Evolutionary conservation across 2,888 invertebrate genomes (phyloP).

Genomic region (Drosophila neonasuta): DNA sequence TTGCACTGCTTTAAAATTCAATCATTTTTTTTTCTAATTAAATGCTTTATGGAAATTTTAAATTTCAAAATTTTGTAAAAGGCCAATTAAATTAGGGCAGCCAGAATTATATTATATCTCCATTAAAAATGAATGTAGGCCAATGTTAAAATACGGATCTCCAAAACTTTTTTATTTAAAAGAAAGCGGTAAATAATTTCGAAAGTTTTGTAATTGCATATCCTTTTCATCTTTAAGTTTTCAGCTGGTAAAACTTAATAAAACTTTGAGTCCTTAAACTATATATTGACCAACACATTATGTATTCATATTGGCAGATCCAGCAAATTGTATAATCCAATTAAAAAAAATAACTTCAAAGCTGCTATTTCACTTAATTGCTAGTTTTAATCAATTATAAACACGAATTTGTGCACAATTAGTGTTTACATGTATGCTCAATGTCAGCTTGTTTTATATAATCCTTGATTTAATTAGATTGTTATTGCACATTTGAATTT

Average conservation of each 20-base stretch:
- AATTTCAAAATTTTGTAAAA: too few species aligned
- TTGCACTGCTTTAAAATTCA: too few species aligned
- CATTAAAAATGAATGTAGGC: too few species aligned
- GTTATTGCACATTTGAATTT: background rate
- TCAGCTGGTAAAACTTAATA: background rate
- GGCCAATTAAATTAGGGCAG: too few species aligned
- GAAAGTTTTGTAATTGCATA: too few species aligned
- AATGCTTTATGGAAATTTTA: too few species aligned
- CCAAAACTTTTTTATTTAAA: too few species aligned
- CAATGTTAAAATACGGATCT: too few species aligned
- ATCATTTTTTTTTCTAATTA: too few species aligned
- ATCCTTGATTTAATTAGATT: slow-evolving; percentile 11
- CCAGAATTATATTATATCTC: too few species aligned
- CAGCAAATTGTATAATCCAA: background rate
- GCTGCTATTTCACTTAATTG: background rate
- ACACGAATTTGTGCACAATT: slow-evolving; percentile 3
- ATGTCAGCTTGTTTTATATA: slow-evolving; percentile 21
- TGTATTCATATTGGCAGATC: background rate
- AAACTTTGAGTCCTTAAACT: background rate
- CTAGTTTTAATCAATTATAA: slow-evolving; percentile 13
- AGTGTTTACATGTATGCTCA: background rate
- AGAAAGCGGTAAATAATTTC: too few species aligned
- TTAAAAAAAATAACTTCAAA: background rate
- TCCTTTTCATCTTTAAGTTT: background rate
- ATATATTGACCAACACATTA: background rate